Conservation (phyloP, 2,797 vertebrate genomes). For the Xenops minutus region DNA sequence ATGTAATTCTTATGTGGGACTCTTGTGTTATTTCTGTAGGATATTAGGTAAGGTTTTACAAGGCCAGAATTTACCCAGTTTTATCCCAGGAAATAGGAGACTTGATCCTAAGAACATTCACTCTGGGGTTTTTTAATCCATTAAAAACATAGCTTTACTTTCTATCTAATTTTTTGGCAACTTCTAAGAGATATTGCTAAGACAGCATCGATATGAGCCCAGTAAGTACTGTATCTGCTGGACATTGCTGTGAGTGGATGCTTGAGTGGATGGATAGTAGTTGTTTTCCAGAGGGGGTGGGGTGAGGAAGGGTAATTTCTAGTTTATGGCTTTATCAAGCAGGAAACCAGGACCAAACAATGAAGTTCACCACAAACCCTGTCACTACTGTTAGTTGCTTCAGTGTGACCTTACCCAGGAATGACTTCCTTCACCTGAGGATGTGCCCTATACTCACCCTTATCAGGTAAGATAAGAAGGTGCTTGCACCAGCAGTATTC, state of each 20-base stretch:
- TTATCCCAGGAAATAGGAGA: neutral
- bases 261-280: neutral
- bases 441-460: neutral
- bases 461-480: neutral
- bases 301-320: neutral
- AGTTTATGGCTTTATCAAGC: neutral
- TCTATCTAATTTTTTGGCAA: neutral
- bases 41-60: neutral
- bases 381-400: neutral
- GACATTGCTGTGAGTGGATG: neutral
- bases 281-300: accelerated
- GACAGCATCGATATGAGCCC: neutral
- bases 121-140: neutral
- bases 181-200: neutral
- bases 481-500: neutral
- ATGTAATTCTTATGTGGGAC: neutral
- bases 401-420: neutral
- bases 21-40: neutral
- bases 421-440: neutral
- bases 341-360: neutral
- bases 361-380: neutral
- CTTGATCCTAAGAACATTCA: neutral
- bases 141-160: neutral
- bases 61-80: neutral
- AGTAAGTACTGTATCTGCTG: neutral